Evolutionary conservation across 2,113 vertebrate species (phyloP), one percentile per base, ranked within the genome.

Genomic region (Odontesthes bonariensis): DNA sequence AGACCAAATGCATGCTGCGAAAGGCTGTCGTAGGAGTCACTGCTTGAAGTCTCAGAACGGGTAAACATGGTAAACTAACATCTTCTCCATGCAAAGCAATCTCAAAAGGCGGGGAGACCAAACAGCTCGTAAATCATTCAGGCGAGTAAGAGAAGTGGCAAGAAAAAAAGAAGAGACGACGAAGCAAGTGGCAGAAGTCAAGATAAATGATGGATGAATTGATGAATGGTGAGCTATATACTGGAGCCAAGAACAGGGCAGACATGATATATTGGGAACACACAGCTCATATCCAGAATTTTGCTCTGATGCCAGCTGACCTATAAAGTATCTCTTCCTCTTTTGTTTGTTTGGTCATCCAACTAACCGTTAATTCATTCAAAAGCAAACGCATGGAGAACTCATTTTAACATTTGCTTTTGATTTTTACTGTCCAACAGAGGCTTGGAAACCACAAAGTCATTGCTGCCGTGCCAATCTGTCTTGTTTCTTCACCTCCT

Each of bases 181-280:
- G n/a, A 65, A 20, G 56, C 64, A 61, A 38, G 44, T 79, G 83
- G 83, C 84, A 13, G 63, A 51, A 71, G 75, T 83, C 71, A 83
- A 90, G 93, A 89, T 86, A 69, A 88, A 91, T 92, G 89, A 94
- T 89, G 85, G 81, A 91, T 93, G 78, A 81, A 92, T 93, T 79
- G 80, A 89, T 90, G 82, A 82, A 86, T 47, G 42, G 16, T 71
- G 57, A 83, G 85, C 86, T 83, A 83, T 91, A 91, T 90, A 76
- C 52, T 57, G 58, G 38, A 81, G 60, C 77, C 52, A 62, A 61
- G 73, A 80, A 75, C 55, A 70, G 71, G 79, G 75, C 69, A 68
- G 69, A 80, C 20, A 10, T 79, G 73, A 83, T 55, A 40, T 71
- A 83, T 62, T 60, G 52, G 12, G 8, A 75, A 68, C 23, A 16